These are phyloP conservation scores for Oncorhynchus mykiss DNA, from an alignment of 2,113 vertebrate genomes.

Conservation along the genomic window DNA sequence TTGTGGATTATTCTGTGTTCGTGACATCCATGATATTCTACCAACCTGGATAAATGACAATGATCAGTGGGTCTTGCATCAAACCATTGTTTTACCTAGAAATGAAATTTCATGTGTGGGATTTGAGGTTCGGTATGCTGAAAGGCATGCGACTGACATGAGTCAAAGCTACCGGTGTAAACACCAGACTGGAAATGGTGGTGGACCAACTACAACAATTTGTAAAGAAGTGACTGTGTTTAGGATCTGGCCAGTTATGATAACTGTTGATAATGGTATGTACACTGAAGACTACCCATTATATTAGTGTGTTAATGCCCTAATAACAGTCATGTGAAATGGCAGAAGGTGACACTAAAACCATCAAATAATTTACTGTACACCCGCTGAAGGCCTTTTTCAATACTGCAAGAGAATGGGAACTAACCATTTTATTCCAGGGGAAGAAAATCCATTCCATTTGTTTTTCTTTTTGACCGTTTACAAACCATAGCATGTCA, in stretches of 20 bases:
- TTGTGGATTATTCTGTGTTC: neutral
- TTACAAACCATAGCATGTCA: slow-evolving; percentile 37
- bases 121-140: neutral
- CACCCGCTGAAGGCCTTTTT: neutral
- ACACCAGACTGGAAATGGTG: slow-evolving; percentile 16
- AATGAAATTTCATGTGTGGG: neutral
- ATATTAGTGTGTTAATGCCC: neutral
- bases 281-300: neutral
- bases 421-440: neutral
- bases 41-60: neutral
- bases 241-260: neutral
- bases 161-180: slow-evolving; percentile 10
- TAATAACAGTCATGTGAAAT: neutral
- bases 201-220: no score
- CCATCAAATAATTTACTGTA: neutral
- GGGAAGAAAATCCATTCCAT: neutral
- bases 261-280: neutral
- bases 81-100: neutral
- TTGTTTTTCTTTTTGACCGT: slow-evolving; percentile 8
- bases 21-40: neutral
- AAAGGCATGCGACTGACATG: neutral
- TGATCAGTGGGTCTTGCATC: neutral
- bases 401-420: neutral
- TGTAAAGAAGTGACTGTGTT: no score
- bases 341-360: neutral